phyloP scores from a whole-genome alignment of 35 echinoderm and acorn worm species.

The Ophioderma brevispina region DNA sequence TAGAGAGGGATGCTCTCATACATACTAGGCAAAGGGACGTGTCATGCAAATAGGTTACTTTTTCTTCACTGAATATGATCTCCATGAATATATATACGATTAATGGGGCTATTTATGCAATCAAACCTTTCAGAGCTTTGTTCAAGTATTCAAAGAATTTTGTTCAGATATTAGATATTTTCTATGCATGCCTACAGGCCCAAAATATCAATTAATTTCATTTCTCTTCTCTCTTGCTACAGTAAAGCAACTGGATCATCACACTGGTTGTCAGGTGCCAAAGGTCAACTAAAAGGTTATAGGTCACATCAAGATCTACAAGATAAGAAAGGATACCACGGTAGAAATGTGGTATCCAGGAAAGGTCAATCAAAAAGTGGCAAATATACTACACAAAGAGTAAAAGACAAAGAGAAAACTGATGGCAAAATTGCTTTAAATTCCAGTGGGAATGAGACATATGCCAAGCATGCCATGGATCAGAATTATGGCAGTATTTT shows the following conservation, averaged over 20 bases:
- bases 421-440: neutral
- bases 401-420: neutral
- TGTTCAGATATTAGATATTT: too few species aligned
- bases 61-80: too few species aligned
- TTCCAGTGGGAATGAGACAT: neutral
- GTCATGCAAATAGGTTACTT: too few species aligned
- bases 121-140: too few species aligned
- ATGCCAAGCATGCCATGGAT: neutral
- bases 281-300: constrained; percentile 50
- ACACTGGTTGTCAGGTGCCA: constrained; percentile 36
- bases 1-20: too few species aligned
- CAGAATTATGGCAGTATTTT: neutral
- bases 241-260: constrained; percentile 40
- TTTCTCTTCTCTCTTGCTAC: too few species aligned
- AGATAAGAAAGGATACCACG: neutral
- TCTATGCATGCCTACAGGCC: too few species aligned
- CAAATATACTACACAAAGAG: neutral
- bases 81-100: too few species aligned
- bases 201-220: too few species aligned
- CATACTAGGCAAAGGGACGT: too few species aligned
- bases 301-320: constrained; percentile 29
- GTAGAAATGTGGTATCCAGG: neutral
- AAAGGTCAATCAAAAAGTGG: neutral
- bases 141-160: too few species aligned
- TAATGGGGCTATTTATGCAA: too few species aligned